Evolutionary conservation across 2,113 vertebrate species (phyloP), one percentile per base, ranked within the genome.

Genomic region (Xiphias gladius): DNA sequence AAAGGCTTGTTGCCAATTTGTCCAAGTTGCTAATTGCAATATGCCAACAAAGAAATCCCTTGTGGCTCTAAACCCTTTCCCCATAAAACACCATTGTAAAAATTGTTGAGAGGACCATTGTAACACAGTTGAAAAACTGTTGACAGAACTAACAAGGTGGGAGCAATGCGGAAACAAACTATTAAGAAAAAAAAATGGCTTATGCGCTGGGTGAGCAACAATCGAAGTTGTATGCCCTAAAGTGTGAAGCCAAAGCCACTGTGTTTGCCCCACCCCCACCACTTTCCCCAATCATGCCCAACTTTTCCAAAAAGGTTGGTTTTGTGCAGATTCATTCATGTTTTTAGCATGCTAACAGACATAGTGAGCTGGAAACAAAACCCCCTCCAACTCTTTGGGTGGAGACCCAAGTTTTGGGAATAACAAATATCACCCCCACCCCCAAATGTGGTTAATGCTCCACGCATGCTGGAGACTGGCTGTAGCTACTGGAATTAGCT

Each of bases 401-500:
- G 69, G 39, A n/a, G 57, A 57, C 76, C 83, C 80, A 76, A 76
- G 41, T 73, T 82, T 62, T 72, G 37, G 61, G 65, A 57, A 80
- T 81, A 75, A 79, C 63, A 84, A 77, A 80, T 72, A 88, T 74
- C 9, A 17, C 20, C 66, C 66, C 35, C 66, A 65, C 55, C 7
- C 54, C 41, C 30, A 54, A 19, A 30, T 80, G 39, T 52, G 54
- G 54, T 78, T 76, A 71, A 66, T 50, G 75, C 76, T 73, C 24
- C 28, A 61, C 48, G 64, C 72, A 22, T 7, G 71, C 74, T 58
- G 65, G 59, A 65, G 79, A 86, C 77, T 69, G 52, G 81, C 78
- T 88, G 83, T 80, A 78, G 67, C 75, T 78, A 39, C 71, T 79
- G 71, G 84, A 87, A 89, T 92, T 83, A 87, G 85, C 82, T 86